Evolutionary conservation across 2,113 vertebrate genomes (phyloP).

Genomic region (Beaufortia kweichowensis): DNA sequence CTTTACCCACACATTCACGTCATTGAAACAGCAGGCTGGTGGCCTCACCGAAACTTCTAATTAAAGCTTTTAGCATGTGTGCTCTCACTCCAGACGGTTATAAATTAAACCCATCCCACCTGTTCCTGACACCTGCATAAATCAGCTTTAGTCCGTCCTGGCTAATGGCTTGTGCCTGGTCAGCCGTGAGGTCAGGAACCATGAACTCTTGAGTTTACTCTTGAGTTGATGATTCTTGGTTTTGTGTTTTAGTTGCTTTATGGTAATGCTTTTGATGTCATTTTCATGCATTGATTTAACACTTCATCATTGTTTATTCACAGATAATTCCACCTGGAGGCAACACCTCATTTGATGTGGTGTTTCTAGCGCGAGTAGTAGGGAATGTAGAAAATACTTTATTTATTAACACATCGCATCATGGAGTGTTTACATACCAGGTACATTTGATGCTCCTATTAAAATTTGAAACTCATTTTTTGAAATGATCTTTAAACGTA

Average conservation of each 20-base stretch:
- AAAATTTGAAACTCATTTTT: neutral
- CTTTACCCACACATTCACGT: neutral
- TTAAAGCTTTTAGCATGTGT: conserved; percentile 45
- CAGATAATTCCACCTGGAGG: conserved; percentile 98
- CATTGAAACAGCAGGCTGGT: conserved; percentile 15
- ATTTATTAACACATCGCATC: conserved; percentile 99
- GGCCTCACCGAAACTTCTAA: conserved; percentile 44
- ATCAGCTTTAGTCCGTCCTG: conserved; percentile 24
- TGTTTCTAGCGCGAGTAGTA: conserved; percentile 97
- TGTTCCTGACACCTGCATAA: conserved; percentile 56
- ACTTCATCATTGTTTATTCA: conserved; percentile 51
- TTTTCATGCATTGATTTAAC: conserved; percentile 69
- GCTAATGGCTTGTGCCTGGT: conserved; percentile 11
- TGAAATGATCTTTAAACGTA: neutral
- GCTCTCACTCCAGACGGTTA: conserved; percentile 9
- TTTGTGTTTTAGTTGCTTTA: neutral
- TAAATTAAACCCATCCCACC: conserved; percentile 56
- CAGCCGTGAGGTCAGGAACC: conserved; percentile 2
- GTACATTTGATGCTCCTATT: conserved; percentile 69
- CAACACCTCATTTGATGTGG: conserved; percentile 98
- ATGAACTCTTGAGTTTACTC: neutral
- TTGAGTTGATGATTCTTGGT: neutral
- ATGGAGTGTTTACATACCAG: conserved; percentile 99
- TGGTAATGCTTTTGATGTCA: neutral
- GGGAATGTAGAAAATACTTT: conserved; percentile 99